phyloP scores from a whole-genome alignment of 2,113 vertebrate genomes.

The Tachycineta bicolor region DNA sequence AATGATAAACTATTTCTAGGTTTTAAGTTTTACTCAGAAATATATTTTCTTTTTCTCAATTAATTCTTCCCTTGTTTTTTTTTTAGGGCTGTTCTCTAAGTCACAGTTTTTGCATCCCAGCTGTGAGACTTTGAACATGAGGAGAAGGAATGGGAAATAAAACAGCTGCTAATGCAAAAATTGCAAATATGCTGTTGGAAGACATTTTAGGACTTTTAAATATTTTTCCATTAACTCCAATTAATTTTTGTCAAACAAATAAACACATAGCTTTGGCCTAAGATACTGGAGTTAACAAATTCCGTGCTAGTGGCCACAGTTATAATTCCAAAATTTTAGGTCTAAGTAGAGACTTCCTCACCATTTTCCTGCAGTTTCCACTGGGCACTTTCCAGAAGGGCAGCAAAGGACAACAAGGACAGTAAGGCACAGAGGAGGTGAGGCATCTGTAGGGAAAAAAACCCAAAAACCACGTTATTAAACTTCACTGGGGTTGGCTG shows the following conservation, averaged over 20 bases:
- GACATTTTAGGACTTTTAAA: background rate
- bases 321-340: background rate
- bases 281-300: background rate
- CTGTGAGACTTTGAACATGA: background rate
- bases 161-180: background rate
- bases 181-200: background rate
- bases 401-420: constrained; percentile 49
- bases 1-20: background rate
- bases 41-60: background rate
- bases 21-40: background rate
- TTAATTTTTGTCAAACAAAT: background rate
- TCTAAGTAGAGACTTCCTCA: background rate
- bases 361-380: constrained; percentile 76
- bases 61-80: background rate
- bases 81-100: background rate
- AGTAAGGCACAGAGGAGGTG: constrained; percentile 38
- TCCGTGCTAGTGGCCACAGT: background rate
- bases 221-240: background rate
- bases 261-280: background rate
- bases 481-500: background rate
- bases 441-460: constrained; percentile 57
- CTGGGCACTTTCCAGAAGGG: constrained; percentile 52
- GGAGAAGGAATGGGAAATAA: background rate
- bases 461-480: background rate
- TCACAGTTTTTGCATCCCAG: background rate